These are phyloP conservation scores for Albula glossodonta DNA, from an alignment of 2,113 vertebrate genomes.

Conservation along the genomic window DNA sequence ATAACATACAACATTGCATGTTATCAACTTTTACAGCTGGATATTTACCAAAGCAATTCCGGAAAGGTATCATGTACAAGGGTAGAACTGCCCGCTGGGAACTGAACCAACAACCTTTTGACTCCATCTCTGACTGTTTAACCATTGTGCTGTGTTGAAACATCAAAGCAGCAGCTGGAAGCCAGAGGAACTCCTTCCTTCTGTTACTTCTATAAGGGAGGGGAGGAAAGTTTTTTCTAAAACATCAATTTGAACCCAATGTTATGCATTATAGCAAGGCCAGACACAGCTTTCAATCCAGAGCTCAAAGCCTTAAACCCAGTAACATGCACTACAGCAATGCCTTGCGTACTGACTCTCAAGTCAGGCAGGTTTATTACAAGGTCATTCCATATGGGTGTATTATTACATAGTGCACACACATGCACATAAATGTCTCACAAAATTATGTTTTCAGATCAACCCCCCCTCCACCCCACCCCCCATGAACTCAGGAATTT, in stretches of 20 bases:
- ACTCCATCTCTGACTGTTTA: neutral
- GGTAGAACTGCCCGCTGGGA: neutral
- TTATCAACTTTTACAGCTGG: neutral
- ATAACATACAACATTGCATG: neutral
- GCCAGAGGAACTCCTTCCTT: neutral
- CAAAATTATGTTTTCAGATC: no score
- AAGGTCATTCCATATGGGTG: neutral
- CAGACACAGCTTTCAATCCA: neutral
- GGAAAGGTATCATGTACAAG: neutral
- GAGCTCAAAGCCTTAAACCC: neutral
- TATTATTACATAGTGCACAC: neutral
- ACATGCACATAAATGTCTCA: neutral
- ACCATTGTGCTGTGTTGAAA: neutral
- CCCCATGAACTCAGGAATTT: neutral
- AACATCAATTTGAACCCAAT: neutral
- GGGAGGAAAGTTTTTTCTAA: neutral
- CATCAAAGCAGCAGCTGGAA: neutral
- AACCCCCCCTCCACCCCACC: no score
- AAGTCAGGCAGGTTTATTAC: neutral
- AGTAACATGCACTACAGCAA: neutral
- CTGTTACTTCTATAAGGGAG: neutral
- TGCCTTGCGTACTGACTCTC: neutral
- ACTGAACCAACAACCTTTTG: neutral
- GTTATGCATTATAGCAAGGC: neutral
- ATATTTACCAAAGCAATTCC: neutral